Conservation (phyloP, 2,888 invertebrate species). For the Synanthedon andrenaeformis region DNA sequence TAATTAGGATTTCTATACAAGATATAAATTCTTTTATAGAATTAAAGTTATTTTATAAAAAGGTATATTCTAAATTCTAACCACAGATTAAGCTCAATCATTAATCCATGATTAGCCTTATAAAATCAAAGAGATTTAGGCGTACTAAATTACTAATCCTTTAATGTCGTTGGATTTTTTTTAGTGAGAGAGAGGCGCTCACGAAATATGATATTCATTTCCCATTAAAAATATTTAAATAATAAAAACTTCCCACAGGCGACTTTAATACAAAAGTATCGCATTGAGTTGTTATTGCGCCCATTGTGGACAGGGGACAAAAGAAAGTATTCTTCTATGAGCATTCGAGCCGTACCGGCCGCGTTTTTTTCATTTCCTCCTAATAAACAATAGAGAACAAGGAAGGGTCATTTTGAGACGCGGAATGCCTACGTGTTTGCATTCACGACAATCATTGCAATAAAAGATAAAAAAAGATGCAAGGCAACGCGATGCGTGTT, state of each 20-base stretch:
- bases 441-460: not conserved
- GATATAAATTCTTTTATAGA: no score
- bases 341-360: not conserved
- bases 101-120: no score
- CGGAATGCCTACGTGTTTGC: not conserved
- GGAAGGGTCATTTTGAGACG: conserved; percentile 1
- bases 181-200: not conserved
- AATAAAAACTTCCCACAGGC: not conserved
- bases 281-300: not conserved
- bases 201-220: not conserved
- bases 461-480: not conserved
- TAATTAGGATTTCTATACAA: no score
- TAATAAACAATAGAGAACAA: conserved; percentile 2
- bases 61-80: no score
- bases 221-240: not conserved
- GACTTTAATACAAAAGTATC: not conserved
- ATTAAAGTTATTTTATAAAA: no score
- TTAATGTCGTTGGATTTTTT: no score
- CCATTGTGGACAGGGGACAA: conserved; percentile 1
- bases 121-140: no score
- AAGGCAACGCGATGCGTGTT: conserved; percentile 3
- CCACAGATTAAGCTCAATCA: no score
- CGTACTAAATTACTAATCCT: no score
- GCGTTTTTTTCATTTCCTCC: conserved; percentile 5
- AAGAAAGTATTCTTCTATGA: not conserved